Evolutionary conservation across 2,797 vertebrate genomes (phyloP), one percentile per base, ranked within the genome.

Genomic region (Notolabrus celidotus): DNA sequence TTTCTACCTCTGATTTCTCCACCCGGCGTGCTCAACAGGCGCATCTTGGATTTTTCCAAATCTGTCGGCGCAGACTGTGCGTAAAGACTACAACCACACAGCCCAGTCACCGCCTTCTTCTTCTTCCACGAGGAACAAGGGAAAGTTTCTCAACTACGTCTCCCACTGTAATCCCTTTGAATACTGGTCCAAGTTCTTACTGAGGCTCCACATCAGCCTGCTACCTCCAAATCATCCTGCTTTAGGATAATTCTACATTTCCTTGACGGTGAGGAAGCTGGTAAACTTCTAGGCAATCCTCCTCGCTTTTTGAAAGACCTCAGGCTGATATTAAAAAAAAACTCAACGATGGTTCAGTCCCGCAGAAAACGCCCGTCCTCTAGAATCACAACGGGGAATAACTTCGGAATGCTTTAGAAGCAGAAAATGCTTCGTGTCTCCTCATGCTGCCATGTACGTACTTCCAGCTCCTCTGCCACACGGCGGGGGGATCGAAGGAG

Each of bases 161-260:
- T 68, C 61, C 71, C 80, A 64, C 70, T 68, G 67, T 53, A 55
- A 54, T 85, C 73, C 81, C 55, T 54, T 31, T 20, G 16, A 45
- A 83, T 88, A 55, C 57, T 19, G 51, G 54, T 55, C 67, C 80
- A 47, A 68, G 39, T 25, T 74, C 70, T 61, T 74, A 39, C 66
- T 53, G 61, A 55, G 47, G 65, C 71, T 87, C 79, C 86, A 79
- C 79, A 53, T 0, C 84, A n/a, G n/a, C n/a, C n/a, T n/a, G 77
- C 78, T 80, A 86, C 49, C 85, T 71, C 82, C 80, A 85, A 50
- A 86, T 71, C 88, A 82, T 88, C 61, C 57, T 79, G 3, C 19
- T 23, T 10, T 1, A 9, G 50, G 67, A 23, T 8, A n/a, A 31
- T 59, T 82, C 74, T 89, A 86, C 83, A 75, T 80, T 70, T 86